Evolutionary conservation across 2,888 invertebrate genomes (phyloP), one percentile per base, ranked within the genome.

Genomic region (Buathra laborator): DNA sequence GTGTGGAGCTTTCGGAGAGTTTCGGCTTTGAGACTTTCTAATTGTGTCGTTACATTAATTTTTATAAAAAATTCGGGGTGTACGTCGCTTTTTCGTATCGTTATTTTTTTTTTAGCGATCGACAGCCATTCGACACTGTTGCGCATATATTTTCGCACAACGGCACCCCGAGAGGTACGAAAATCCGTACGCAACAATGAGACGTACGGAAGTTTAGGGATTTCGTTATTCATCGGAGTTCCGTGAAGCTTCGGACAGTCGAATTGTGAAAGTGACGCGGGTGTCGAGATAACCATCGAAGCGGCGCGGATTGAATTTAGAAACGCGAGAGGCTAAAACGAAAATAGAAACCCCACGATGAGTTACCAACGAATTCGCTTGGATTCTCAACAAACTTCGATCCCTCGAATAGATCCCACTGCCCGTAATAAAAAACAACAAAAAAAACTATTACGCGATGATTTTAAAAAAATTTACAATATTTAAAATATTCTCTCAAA

Each of bases 331-430:
- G 78, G 66, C 75, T 53, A 74, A 74, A 37, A 64, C 75, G 53
- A 83, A 83, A 83, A 83, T 83, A 83, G 83, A 79, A 72, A 79
- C 72, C 75, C 24, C 24, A 10, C 66, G 37, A 59, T 64, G 76
- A 53, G 37, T 48, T 51, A 51, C 37, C 51, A 14, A 48, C 62
- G 75, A 75, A 76, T 76, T 76, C 76, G 76, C 76, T 66, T n/a
- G 53, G 43, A 66, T 76, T 76, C 66, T 51, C 74, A 14, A 51
- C 51, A 66, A 76, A 51, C 66, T 37, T 53, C 37, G 51, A 43
- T 66, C 32, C n/a, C 3, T 7, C 19, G 12, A 12, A 64, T 29
- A 3, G 12, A 37, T 64, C 14, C 16, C 29, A 48, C 14, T 9
- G 2, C 3, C 10, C 29, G 14, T 10, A n/a, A 32, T 56, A 46